phyloP scores from a whole-genome alignment of 2,888 invertebrate genomes.

The Polyommatus icarus region DNA sequence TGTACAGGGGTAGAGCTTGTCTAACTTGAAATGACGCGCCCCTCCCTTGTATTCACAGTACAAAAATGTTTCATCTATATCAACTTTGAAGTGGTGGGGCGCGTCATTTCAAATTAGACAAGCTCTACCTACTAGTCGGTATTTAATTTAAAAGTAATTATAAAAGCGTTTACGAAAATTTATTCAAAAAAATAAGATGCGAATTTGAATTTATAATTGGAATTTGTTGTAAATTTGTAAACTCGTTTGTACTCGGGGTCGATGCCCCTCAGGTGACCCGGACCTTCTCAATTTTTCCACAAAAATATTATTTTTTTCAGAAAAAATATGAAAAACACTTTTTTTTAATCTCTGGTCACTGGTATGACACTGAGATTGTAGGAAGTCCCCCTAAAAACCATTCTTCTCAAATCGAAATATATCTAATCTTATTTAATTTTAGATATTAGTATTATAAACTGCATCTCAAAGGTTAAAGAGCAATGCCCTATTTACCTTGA shows the following conservation, averaged over 20 bases:
- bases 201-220: neutral
- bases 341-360: neutral
- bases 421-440: neutral
- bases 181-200: constrained; percentile 2
- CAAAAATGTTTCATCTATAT: no score
- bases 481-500: neutral
- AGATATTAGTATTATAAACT: neutral
- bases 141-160: neutral
- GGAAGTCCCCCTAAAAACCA: neutral
- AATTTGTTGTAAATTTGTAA: constrained; percentile 19
- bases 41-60: no score
- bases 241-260: constrained; percentile 8
- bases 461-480: neutral
- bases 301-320: neutral
- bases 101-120: no score
- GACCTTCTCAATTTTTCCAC: neutral
- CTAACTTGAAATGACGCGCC: no score
- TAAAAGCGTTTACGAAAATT: constrained; percentile 17
- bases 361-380: neutral
- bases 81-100: no score
- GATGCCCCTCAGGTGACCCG: neutral
- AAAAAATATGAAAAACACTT: neutral
- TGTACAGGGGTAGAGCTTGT: neutral
- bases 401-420: neutral
- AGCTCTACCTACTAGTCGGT: neutral